Evolutionary conservation across 1,140 invertebrate species (phyloP).

Genomic region (Caligus rogercresseyi): DNA sequence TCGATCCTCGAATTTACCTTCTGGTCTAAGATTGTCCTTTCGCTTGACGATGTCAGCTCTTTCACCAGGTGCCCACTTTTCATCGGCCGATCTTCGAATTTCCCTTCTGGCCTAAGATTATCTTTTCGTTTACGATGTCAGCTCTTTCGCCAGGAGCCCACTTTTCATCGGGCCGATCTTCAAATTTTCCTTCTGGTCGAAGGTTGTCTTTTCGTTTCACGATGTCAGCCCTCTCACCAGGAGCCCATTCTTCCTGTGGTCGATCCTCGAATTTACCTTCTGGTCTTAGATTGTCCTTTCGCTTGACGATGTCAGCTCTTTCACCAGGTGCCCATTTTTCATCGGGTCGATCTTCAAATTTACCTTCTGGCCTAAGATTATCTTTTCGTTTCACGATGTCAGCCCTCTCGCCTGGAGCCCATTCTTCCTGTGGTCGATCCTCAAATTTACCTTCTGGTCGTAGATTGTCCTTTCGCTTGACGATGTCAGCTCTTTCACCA

Average conservation of each 20-base stretch:
- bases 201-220: conserved; percentile 31
- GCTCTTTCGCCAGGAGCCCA: conserved; percentile 14
- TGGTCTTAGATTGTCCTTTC: conserved; percentile 37
- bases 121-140: conserved; percentile 14
- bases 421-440: conserved; percentile 27
- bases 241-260: conserved; percentile 19
- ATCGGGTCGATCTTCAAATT: conserved; percentile 26
- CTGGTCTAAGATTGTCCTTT: neutral
- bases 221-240: conserved; percentile 30
- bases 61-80: conserved; percentile 23
- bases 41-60: neutral
- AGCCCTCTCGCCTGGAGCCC: conserved; percentile 28
- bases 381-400: conserved; percentile 34
- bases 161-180: conserved; percentile 27
- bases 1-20: conserved; percentile 28
- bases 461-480: neutral
- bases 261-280: conserved; percentile 23
- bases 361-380: conserved; percentile 31
- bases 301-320: conserved; percentile 28
- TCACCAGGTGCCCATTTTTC: conserved; percentile 30
- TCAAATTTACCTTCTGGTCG: conserved; percentile 12
- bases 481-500: conserved; percentile 22
- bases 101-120: conserved; percentile 30
- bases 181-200: conserved; percentile 24
- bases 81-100: conserved; percentile 33